These are phyloP conservation scores for Hydrotaea cyrtoneurina DNA, from an alignment of 2,888 invertebrate species.

Conservation along the genomic window DNA sequence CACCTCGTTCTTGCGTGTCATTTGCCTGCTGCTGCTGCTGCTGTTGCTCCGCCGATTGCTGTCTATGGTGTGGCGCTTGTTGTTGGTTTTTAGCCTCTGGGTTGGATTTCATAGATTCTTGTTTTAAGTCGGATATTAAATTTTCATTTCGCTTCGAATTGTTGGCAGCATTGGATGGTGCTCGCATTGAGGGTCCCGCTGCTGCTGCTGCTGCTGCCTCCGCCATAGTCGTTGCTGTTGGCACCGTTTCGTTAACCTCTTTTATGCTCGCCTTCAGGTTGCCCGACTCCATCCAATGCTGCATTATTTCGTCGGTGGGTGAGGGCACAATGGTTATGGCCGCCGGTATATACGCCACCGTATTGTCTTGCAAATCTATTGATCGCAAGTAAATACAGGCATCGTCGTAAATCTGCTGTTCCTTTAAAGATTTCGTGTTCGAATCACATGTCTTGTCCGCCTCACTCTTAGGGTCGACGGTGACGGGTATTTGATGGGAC, in stretches of 20 bases:
- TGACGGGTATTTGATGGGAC: constrained; percentile 71
- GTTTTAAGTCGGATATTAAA: constrained; percentile 39
- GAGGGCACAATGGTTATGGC: constrained; percentile 72
- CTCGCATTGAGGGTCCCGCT: too few species aligned
- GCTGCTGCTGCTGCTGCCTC: neutral
- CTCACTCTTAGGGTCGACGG: constrained; percentile 43
- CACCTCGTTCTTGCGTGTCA: neutral
- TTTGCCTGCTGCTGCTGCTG: constrained; percentile 21
- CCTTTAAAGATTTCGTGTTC: constrained; percentile 56
- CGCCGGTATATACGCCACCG: constrained; percentile 71
- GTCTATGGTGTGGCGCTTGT: constrained; percentile 2
- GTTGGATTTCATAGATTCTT: constrained; percentile 28
- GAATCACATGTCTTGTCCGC: neutral
- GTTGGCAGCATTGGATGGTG: neutral
- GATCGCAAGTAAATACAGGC: constrained; percentile 75
- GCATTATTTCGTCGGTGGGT: constrained; percentile 69
- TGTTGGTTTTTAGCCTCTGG: constrained; percentile 20
- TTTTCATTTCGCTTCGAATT: constrained; percentile 49
- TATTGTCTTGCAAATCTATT: constrained; percentile 73
- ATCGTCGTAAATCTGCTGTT: constrained; percentile 75
- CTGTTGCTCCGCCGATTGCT: neutral
- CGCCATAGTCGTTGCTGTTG: neutral
- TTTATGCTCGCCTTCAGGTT: constrained; percentile 60
- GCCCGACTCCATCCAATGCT: constrained; percentile 66
- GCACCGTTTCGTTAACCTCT: constrained; percentile 38